Base-by-base conservation (phyloP, 1,140 invertebrate species). In the Trypoxylus dichotomus region DNA sequence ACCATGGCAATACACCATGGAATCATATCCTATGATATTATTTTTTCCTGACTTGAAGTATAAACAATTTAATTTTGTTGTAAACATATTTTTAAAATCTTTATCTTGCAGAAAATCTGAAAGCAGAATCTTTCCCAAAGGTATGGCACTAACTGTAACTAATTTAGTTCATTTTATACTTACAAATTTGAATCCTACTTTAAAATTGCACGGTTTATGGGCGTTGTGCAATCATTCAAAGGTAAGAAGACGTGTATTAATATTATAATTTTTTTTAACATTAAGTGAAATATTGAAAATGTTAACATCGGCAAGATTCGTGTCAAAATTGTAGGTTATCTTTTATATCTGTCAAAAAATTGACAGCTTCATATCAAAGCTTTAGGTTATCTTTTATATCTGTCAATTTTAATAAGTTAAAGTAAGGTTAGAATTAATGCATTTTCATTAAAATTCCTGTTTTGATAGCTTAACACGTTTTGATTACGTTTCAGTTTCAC, bases 1-100 rank as follows among this genome's bases (percentile, higher is more conserved):
- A 75, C 93, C 94, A 2, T 95, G 94, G 94, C 91, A 93, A 83
- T 95, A 91, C 85, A 93, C 91, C 27, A 92, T 92, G 86, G 90
- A 91, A 82, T 88, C 86, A 32, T 94, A 92, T 87, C 94, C 94
- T 8, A 90, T 92, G 0, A 88, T 96, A 43, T 85, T 95, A 15
- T 92, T 95, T 79, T 93, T 94, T 81, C 93, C 93, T 32, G 88
- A 90, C 1, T 85, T 87, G 81, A 90, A 89, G 92, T 93, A 86
- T 84, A 81, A 82, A 71, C 2, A 25, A n/a, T n/a, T 29, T 3
- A 19, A 32, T 15, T 72, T 75, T 75, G 21, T 47, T 75, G 21
- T 5, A 37, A 73, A 43, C 1, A 54, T 79, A 8, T 68, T 73
- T 74, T 60, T 68, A 76, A 47, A 76, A 15, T 15, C 13, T 63